Evolutionary conservation across 2,888 invertebrate genomes (phyloP).

Genomic region (Euspilapteryx auroguttella): DNA sequence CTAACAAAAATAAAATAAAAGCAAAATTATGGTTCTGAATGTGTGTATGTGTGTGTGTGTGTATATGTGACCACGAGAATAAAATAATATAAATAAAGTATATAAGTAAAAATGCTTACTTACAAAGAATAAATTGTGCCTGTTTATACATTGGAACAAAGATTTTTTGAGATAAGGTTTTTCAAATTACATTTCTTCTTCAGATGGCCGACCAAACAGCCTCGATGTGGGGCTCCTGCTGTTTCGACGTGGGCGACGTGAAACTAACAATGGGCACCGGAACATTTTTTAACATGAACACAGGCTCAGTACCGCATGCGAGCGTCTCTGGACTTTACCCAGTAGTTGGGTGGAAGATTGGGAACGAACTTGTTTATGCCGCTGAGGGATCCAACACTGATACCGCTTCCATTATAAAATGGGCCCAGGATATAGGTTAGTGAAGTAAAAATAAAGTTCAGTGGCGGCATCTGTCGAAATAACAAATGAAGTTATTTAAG

Average conservation of each 20-base stretch:
- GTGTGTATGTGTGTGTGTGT: too few relatives aligned
- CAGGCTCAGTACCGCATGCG: constrained; percentile 74
- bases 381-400: constrained; percentile 89
- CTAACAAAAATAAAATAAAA: too few relatives aligned
- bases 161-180: too few relatives aligned
- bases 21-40: too few relatives aligned
- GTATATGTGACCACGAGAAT: too few relatives aligned
- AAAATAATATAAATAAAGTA: too few relatives aligned
- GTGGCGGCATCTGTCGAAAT: too few relatives aligned
- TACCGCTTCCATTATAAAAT: constrained; percentile 84
- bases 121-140: too few relatives aligned
- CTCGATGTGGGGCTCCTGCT: constrained; percentile 85
- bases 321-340: constrained; percentile 88
- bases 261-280: constrained; percentile 93
- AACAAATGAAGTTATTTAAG: too few relatives aligned
- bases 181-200: too few relatives aligned
- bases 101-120: too few relatives aligned
- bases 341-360: constrained; percentile 80
- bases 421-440: constrained; percentile 75
- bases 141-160: too few relatives aligned
- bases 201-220: constrained; percentile 89
- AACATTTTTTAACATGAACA: constrained; percentile 84
- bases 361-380: constrained; percentile 61
- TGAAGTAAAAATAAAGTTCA: constrained; percentile 5
- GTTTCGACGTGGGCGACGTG: constrained; percentile 75